A percentile compares a stretch with the other conserved stretches of the same genome.
Evolutionary conservation across 2,113 vertebrate genomes (phyloP).

Genomic region (Corydoras sp.): DNA sequence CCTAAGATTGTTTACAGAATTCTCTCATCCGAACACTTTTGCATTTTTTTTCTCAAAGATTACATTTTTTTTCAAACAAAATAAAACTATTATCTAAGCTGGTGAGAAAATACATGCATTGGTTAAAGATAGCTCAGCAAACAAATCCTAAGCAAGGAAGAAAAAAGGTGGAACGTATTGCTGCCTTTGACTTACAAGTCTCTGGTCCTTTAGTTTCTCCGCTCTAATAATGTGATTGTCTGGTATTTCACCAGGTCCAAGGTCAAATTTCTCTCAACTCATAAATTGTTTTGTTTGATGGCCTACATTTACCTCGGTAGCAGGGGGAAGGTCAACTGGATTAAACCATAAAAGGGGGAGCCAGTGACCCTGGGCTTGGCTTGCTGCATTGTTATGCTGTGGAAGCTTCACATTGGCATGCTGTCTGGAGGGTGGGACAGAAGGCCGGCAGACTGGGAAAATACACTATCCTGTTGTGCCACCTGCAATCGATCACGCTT

Average conservation of each 20-base stretch:
- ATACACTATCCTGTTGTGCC: not conserved
- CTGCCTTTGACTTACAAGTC: slow-evolving; percentile 42
- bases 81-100: not conserved
- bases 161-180: not conserved
- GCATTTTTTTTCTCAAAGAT: not conserved
- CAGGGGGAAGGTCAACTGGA: slow-evolving; percentile 67
- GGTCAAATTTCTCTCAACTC: slow-evolving; percentile 69
- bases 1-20: slow-evolving; percentile 23
- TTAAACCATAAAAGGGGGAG: slow-evolving; percentile 67
- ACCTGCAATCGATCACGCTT: no score
- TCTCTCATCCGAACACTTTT: slow-evolving; percentile 8
- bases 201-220: slow-evolving; percentile 42
- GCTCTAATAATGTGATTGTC: slow-evolving; percentile 54
- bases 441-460: slow-evolving; percentile 42
- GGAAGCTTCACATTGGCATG: slow-evolving; percentile 48
- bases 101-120: not conserved
- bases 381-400: slow-evolving; percentile 62
- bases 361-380: slow-evolving; percentile 51
- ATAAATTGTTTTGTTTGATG: slow-evolving; percentile 74
- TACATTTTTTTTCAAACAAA: not conserved
- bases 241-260: slow-evolving; percentile 66
- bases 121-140: slow-evolving; percentile 2
- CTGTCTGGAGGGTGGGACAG: slow-evolving; percentile 60
- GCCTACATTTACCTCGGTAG: slow-evolving; percentile 69
- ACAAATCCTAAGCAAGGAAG: not conserved